Base-by-base conservation (phyloP, 2,888 invertebrate genomes). In the Dinocampus coccinellae region DNA sequence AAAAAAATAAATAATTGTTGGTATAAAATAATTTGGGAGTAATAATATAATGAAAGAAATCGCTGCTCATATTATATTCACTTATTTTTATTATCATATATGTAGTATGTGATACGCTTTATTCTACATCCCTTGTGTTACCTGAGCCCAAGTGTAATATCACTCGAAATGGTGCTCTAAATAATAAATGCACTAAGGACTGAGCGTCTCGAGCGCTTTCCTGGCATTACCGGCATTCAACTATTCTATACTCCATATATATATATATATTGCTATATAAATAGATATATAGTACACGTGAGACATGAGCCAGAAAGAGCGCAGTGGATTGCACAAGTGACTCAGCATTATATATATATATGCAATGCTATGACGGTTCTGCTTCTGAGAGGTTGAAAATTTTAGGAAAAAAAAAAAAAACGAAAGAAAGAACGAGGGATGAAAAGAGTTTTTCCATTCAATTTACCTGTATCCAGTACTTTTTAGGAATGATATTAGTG, bases 101-200 rank as follows among this genome's bases (percentile, higher is more conserved):
- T 47, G 9, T n/a, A 58, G 7, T 33, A 3, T 58, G n/a, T 9
- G 16, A 58, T 58, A 20, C 39, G 39, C 62, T 39, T 39, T 13
- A 22, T 62, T 20, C 20, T 60, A 34, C 39, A 33, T 33, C 9
- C 39, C 26, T n/a, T 42, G 2, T 24, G 16, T 10, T 3, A 36
- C 39, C 33, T 42, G 22, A 55, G 52, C 53, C 60, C 16, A 20
- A 69, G 24, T 42, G 52, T 70, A 70, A 70, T 66, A 70, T 70
- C 24, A 10, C 70, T n/a, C 47, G 42, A 42, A 72, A 57, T 67
- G 63, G 55, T 36, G 24, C 33, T 62, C 24, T 67, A 42, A 67
- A 72, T 72, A 72, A 72, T 67, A 72, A 72, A 72, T 72, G 62
- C 62, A 52, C 20, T 62, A 42, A 71, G 67, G 60, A 65, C 64